Percentiles rank a stretch among this genome's conserved stretches.
These are phyloP conservation scores for Caenorhabditis wallacei DNA, from an alignment of 2,888 invertebrate genomes.

Conservation along the genomic window DNA sequence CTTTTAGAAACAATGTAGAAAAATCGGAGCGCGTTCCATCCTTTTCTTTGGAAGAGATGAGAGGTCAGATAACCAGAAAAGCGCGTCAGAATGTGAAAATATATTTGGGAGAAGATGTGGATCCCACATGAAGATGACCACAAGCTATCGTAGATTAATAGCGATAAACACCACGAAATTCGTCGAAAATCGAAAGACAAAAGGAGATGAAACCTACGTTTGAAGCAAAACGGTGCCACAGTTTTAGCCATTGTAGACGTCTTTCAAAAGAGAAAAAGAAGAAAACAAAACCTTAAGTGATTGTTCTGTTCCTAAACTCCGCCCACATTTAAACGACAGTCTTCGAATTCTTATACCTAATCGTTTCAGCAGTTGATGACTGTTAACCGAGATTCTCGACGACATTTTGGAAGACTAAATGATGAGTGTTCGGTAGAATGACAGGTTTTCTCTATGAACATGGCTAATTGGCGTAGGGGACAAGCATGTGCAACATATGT, in stretches of 20 bases:
- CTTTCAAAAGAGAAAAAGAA: not conserved
- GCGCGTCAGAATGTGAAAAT: slow-evolving; percentile 58
- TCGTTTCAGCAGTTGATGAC: slow-evolving; percentile 31
- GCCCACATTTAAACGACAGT: slow-evolving; percentile 44
- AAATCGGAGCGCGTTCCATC: slow-evolving; percentile 40
- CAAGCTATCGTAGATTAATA: slow-evolving; percentile 41
- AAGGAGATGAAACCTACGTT: slow-evolving; percentile 30
- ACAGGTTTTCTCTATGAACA: slow-evolving; percentile 16
- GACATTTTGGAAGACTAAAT: not conserved
- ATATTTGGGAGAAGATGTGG: slow-evolving; percentile 38
- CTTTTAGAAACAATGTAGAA: slow-evolving; percentile 11
- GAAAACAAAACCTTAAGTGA: not conserved
- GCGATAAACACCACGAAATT: slow-evolving; percentile 47
- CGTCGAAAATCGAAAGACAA: slow-evolving; percentile 28
- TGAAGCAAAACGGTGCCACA: slow-evolving; percentile 39
- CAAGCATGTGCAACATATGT: slow-evolving; percentile 38
- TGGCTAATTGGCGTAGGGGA: slow-evolving; percentile 2
- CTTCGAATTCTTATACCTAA: slow-evolving; percentile 11
- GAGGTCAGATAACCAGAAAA: slow-evolving; percentile 62
- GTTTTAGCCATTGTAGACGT: slow-evolving; percentile 40
- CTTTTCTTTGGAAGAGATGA: slow-evolving; percentile 34
- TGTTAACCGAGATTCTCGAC: slow-evolving; percentile 33
- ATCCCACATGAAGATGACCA: slow-evolving; percentile 50
- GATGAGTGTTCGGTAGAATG: slow-evolving; percentile 16
- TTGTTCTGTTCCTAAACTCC: slow-evolving; percentile 18